These are phyloP conservation scores for Drosophila putrida DNA, from an alignment of 2,888 invertebrate species.

Conservation along the genomic window DNA sequence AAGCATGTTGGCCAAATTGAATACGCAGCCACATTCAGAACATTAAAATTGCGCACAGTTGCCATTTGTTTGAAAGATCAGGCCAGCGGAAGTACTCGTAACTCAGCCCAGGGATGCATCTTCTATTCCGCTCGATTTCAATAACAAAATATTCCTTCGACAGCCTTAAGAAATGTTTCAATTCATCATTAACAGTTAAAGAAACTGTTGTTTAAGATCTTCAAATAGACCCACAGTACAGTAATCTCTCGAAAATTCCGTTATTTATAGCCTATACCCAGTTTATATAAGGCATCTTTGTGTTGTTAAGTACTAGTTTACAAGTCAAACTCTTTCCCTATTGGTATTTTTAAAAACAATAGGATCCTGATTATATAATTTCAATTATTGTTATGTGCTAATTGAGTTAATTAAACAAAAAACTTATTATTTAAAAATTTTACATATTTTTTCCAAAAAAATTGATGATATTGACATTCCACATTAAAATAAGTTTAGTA, in stretches of 20 bases:
- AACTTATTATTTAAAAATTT: too few relatives aligned
- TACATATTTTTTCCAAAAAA: too few relatives aligned
- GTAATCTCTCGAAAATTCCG: slow-evolving; percentile 1
- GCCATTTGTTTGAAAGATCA: slow-evolving; percentile 6
- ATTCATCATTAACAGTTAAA: slow-evolving; percentile 47
- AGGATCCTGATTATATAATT: too few relatives aligned
- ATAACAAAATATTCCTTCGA: slow-evolving; percentile 15
- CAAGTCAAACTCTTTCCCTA: too few relatives aligned
- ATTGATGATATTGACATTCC: too few relatives aligned
- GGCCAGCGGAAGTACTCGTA: slow-evolving; percentile 44
- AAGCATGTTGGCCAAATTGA: slow-evolving; percentile 53
- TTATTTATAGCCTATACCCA: not conserved
- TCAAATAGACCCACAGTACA: not conserved
- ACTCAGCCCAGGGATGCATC: slow-evolving; percentile 40
- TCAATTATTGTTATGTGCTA: too few relatives aligned
- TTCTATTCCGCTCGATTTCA: slow-evolving; percentile 6
- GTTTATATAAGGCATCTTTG: not conserved
- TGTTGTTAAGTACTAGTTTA: too few relatives aligned
- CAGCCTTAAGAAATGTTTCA: slow-evolving; percentile 36
- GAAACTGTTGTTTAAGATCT: slow-evolving; percentile 5
- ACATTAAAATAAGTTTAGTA: too few relatives aligned
- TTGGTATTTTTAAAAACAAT: too few relatives aligned
- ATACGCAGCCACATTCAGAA: slow-evolving; percentile 53
- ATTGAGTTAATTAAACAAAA: too few relatives aligned
- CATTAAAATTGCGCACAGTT: slow-evolving; percentile 36